A percentile compares a stretch with the other conserved stretches of the same genome.
These are phyloP conservation scores for Anastrepha ludens DNA, from an alignment of 1,140 invertebrate genomes.

Conservation along the genomic window DNA sequence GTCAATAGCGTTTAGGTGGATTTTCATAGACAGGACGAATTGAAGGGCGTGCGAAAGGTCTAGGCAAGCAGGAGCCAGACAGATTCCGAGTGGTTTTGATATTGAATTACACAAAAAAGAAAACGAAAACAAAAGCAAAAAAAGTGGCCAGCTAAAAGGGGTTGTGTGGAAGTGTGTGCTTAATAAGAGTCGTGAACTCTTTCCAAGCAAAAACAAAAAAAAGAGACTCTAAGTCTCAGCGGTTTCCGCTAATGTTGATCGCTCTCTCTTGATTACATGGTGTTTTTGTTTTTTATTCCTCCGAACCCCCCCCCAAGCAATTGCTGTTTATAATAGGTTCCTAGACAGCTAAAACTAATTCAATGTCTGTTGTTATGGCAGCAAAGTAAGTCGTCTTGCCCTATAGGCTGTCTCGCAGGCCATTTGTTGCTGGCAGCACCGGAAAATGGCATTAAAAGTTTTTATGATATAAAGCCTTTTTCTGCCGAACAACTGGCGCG, in stretches of 20 bases:
- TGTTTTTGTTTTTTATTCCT: neutral
- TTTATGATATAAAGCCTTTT: slow-evolving; percentile 30
- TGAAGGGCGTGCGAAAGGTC: neutral
- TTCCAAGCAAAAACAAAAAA: too few relatives aligned
- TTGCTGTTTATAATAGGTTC: neutral
- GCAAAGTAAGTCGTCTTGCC: neutral
- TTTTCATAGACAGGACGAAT: neutral
- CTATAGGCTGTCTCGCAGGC: neutral
- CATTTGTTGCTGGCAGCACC: neutral
- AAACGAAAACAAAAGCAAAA: neutral
- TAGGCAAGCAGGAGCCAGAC: neutral
- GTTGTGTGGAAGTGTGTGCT: too few relatives aligned
- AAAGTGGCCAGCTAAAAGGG: neutral
- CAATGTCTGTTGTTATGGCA: slow-evolving; percentile 20
- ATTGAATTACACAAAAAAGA: slow-evolving; percentile 1
- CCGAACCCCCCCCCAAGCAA: neutral
- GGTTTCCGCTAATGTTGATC: too few relatives aligned
- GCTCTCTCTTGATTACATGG: too few relatives aligned
- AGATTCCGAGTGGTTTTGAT: slow-evolving; percentile 19
- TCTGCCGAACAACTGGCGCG: neutral
- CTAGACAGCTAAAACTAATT: neutral
- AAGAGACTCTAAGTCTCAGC: too few relatives aligned
- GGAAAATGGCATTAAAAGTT: slow-evolving; percentile 35
- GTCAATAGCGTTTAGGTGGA: neutral
- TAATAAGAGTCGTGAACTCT: too few relatives aligned